These are phyloP conservation scores for Ianthella basta DNA, from an alignment of 37 sponge, comb jelly and placozoan genomes.

Conservation along the genomic window DNA sequence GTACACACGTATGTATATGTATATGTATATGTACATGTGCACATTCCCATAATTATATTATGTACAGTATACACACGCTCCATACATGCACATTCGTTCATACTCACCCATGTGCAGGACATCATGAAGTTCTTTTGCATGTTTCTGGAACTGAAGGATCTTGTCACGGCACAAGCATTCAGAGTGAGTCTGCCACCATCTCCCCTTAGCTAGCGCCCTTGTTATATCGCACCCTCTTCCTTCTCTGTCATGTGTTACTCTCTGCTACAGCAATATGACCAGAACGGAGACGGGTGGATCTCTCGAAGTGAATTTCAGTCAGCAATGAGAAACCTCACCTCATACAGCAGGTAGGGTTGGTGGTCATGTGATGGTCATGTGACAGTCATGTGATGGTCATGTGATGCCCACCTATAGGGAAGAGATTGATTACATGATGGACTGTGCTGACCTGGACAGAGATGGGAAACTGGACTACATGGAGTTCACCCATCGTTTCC, in stretches of 20 bases:
- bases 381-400: too few species aligned
- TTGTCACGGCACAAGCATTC: slow-evolving; percentile 82
- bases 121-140: slow-evolving; percentile 83
- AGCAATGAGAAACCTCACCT: slow-evolving; percentile 4
- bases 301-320: slow-evolving; percentile 81
- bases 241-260: not conserved
- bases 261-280: slow-evolving; percentile 79
- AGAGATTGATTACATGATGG: slow-evolving; percentile 90
- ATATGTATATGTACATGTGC: too few species aligned
- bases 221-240: too few species aligned
- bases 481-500: slow-evolving; percentile 92
- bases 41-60: too few species aligned
- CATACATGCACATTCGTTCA: too few species aligned
- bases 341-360: not conserved
- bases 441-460: slow-evolving; percentile 90
- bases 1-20: too few species aligned
- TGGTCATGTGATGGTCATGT: not conserved
- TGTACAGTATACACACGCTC: too few species aligned
- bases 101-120: slow-evolving; percentile 48
- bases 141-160: slow-evolving; percentile 89
- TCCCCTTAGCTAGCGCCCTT: too few species aligned
- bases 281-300: slow-evolving; percentile 89
- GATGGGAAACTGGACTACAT: slow-evolving; percentile 92
- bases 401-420: slow-evolving; percentile 33
- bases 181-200: slow-evolving; percentile 42